Conservation (phyloP, 2,888 invertebrate genomes). For the Ptilodon capucinus region DNA sequence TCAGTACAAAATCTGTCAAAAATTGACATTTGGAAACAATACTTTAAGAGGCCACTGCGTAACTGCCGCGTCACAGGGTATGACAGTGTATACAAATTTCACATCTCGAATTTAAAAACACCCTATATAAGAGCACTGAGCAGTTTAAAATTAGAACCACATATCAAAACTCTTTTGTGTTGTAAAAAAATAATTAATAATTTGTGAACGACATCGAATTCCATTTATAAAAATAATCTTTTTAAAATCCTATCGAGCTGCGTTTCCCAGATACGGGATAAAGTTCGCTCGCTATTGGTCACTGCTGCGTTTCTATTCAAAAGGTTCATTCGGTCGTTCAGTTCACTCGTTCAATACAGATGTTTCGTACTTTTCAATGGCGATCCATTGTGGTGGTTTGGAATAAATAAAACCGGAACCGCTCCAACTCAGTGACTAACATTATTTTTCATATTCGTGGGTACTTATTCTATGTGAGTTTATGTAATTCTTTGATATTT, state of each 20-base stretch:
- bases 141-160: too few species aligned
- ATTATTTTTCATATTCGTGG: constrained; percentile 10
- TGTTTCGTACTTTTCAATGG: constrained; percentile 30
- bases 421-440: constrained; percentile 12
- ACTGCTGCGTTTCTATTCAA: constrained; percentile 16
- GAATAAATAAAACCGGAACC: constrained; percentile 15
- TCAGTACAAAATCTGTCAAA: too few species aligned
- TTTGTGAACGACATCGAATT: not conserved
- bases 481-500: too few species aligned
- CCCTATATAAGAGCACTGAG: too few species aligned
- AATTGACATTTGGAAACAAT: too few species aligned
- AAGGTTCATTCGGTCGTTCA: constrained; percentile 25
- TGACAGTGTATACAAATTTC: too few species aligned
- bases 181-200: too few species aligned
- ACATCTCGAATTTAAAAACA: too few species aligned
- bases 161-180: too few species aligned
- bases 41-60: too few species aligned
- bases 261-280: constrained; percentile 39
- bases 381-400: constrained; percentile 20
- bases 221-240: constrained; percentile 16
- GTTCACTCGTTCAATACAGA: constrained; percentile 23
- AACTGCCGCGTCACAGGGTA: too few species aligned
- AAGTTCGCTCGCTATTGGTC: constrained; percentile 22
- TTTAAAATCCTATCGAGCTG: constrained; percentile 22
- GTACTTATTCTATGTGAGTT: too few species aligned